A percentile compares a stretch with the other conserved stretches of the same genome.
phyloP scores from a whole-genome alignment of 2,888 invertebrate species.

The Ennomos erosarius region DNA sequence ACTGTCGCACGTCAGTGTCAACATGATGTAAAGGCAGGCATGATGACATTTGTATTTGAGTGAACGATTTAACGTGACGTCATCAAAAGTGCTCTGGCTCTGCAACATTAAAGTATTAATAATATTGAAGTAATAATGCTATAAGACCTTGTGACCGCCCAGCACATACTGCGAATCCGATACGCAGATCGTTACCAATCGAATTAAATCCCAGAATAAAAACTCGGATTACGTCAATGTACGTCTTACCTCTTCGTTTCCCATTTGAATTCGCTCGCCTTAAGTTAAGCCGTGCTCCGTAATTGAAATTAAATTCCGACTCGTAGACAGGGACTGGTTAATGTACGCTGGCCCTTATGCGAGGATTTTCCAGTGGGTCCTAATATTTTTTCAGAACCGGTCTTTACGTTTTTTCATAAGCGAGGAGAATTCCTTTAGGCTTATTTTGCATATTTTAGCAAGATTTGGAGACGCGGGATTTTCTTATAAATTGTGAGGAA shows the following conservation, averaged over 20 bases:
- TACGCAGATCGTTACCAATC: slow-evolving; percentile 49
- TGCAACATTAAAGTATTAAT: too few relatives aligned
- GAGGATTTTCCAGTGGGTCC: slow-evolving; percentile 17
- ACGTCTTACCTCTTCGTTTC: slow-evolving; percentile 50
- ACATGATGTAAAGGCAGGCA: too few relatives aligned
- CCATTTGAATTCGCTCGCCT: slow-evolving; percentile 64
- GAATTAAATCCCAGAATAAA: slow-evolving; percentile 59
- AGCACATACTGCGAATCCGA: slow-evolving; percentile 21
- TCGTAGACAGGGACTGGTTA: slow-evolving; percentile 48
- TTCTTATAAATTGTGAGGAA: slow-evolving; percentile 15
- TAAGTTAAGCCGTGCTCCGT: slow-evolving; percentile 61
- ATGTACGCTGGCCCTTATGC: slow-evolving; percentile 42
- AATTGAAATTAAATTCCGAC: slow-evolving; percentile 73
- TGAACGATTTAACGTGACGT: too few relatives aligned
- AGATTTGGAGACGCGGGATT: slow-evolving; percentile 17
- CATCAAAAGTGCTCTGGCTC: too few relatives aligned
- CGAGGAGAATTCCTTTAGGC: slow-evolving; percentile 22
- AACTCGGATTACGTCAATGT: slow-evolving; percentile 66
- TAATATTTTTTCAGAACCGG: slow-evolving; percentile 30
- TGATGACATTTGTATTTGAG: too few relatives aligned
- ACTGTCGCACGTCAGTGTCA: too few relatives aligned
- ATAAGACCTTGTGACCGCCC: too few relatives aligned
- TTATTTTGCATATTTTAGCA: slow-evolving; percentile 29
- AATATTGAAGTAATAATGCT: too few relatives aligned
- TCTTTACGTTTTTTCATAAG: slow-evolving; percentile 29